phyloP scores from a whole-genome alignment of 2,797 vertebrate species.

The Sebastes dallii region DNA sequence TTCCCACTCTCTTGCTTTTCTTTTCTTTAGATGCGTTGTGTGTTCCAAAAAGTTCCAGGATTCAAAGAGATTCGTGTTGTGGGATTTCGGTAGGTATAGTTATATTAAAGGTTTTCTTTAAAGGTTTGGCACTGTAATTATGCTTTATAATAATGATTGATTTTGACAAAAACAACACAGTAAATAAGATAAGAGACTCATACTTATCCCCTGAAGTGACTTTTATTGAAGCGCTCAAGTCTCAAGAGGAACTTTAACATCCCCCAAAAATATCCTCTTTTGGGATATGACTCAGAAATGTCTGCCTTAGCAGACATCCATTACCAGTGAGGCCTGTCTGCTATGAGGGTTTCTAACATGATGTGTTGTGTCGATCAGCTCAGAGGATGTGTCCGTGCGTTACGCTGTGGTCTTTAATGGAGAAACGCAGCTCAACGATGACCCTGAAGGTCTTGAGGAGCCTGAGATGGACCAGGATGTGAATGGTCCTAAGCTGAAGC shows the following conservation, averaged over 20 bases:
- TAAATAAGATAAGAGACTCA: background rate
- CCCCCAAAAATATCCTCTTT: background rate
- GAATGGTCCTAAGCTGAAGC: constrained; percentile 82
- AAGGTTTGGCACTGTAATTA: background rate
- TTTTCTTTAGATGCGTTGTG: constrained; percentile 86
- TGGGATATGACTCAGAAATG: background rate
- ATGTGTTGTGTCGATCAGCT: constrained; percentile 72
- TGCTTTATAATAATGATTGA: background rate
- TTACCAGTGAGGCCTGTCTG: constrained; percentile 7
- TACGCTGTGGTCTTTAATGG: constrained; percentile 89
- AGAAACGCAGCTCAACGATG: constrained; percentile 82
- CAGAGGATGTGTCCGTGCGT: constrained; percentile 83
- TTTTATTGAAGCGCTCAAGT: constrained; percentile 8
- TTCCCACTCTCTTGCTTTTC: background rate
- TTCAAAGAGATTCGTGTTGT: constrained; percentile 92
- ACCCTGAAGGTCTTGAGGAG: constrained; percentile 59
- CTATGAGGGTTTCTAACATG: constrained; percentile 21
- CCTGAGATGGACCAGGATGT: constrained; percentile 32
- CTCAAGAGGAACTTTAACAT: background rate
- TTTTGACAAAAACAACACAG: constrained; percentile 2
- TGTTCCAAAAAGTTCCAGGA: constrained; percentile 91
- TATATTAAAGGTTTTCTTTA: background rate
- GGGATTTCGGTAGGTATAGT: constrained; percentile 89
- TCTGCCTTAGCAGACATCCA: background rate
- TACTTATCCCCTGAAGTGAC: background rate